Evolutionary conservation across 2,797 vertebrate genomes (phyloP).

Genomic region (Parauchenoglanis ngamensis): DNA sequence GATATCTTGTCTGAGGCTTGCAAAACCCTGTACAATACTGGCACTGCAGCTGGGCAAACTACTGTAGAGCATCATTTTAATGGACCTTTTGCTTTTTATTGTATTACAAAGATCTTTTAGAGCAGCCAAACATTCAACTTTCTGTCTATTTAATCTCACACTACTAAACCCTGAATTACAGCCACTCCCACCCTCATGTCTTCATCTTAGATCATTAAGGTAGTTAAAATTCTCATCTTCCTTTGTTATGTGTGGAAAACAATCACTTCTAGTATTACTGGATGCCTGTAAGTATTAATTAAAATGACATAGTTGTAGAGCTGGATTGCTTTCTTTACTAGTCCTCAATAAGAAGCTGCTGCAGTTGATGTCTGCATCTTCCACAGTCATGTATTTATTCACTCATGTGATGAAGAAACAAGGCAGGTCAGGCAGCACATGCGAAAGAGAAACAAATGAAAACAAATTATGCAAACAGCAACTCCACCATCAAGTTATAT

Average conservation of each 20-base stretch:
- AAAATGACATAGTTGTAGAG: not conserved
- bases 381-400: not conserved
- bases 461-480: slow-evolving; percentile 7
- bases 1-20: not conserved
- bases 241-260: not conserved
- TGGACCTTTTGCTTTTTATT: not conserved
- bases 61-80: not conserved
- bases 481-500: not conserved
- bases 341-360: not conserved
- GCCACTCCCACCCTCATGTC: too few species aligned
- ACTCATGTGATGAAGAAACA: not conserved
- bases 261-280: not conserved
- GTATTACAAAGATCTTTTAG: not conserved
- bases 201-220: not conserved
- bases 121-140: not conserved
- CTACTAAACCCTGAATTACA: not conserved
- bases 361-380: not conserved
- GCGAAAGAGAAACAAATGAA: not conserved
- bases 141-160: not conserved
- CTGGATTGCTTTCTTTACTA: not conserved
- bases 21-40: not conserved
- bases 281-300: not conserved
- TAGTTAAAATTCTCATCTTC: not conserved
- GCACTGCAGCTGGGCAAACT: not conserved
- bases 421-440: not conserved